phyloP scores from a whole-genome alignment of 1,140 invertebrate species.

The Euura saliciscinereae region DNA sequence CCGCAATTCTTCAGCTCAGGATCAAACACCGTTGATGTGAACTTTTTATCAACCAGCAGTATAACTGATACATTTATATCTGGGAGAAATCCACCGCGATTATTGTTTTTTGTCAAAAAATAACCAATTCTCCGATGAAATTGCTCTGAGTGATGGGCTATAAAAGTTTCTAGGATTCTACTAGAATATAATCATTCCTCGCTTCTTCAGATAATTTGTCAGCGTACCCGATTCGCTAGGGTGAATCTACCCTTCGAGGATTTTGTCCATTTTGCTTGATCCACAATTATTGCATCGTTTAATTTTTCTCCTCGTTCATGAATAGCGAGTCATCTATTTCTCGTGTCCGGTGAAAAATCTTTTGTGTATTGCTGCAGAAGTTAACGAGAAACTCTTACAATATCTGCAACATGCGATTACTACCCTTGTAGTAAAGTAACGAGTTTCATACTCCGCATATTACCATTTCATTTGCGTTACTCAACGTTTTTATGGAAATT shows the following conservation, averaged over 20 bases:
- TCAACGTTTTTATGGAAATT: too few species aligned
- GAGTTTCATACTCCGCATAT: not conserved
- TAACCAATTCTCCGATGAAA: not conserved
- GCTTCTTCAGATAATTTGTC: not conserved
- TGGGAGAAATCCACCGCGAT: not conserved
- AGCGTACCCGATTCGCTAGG: not conserved
- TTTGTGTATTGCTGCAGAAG: not conserved
- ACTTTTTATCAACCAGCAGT: not conserved
- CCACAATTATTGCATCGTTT: too few species aligned
- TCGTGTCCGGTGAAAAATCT: not conserved
- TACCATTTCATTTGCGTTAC: too few species aligned
- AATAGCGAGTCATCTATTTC: not conserved
- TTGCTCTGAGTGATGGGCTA: not conserved
- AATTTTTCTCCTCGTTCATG: not conserved
- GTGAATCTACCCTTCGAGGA: not conserved
- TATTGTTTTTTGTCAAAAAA: not conserved
- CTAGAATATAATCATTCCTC: not conserved
- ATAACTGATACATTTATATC: not conserved
- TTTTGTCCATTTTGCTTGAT: too few species aligned
- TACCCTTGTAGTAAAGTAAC: not conserved
- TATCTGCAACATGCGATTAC: not conserved
- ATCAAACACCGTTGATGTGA: slow-evolving; percentile 1
- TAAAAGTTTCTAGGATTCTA: not conserved
- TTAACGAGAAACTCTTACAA: too few species aligned
- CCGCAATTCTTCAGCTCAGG: not conserved